A percentile compares a stretch with the other conserved stretches of the same genome.
These are phyloP conservation scores for Ormyrus rosae DNA, from an alignment of 2,888 invertebrate species.

Conservation along the genomic window DNA sequence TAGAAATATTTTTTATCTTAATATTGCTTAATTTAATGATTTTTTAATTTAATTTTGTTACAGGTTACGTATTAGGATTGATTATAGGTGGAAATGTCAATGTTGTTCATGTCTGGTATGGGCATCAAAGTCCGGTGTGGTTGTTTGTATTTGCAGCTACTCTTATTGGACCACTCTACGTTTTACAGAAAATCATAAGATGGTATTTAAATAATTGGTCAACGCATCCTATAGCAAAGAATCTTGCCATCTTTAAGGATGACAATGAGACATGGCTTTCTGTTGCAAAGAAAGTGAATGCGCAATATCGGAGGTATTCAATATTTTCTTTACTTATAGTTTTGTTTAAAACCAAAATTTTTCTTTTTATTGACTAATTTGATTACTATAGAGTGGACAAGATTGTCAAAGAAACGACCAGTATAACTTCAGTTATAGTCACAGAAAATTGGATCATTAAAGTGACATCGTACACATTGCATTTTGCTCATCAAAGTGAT, in stretches of 20 bases:
- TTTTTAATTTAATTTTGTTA: constrained; percentile 33
- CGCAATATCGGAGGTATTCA: constrained; percentile 83
- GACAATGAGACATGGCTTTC: constrained; percentile 82
- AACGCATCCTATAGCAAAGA: constrained; percentile 85
- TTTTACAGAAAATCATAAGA: constrained; percentile 77
- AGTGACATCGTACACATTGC: constrained; percentile 84
- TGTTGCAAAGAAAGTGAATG: constrained; percentile 84
- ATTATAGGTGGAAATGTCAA: constrained; percentile 73
- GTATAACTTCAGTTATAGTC: constrained; percentile 83
- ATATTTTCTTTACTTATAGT: neutral
- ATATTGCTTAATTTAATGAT: neutral
- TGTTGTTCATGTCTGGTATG: constrained; percentile 68
- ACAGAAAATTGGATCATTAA: constrained; percentile 94
- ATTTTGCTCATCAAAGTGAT: constrained; percentile 88
- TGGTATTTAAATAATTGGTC: constrained; percentile 85
- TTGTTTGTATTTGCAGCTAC: constrained; percentile 73
- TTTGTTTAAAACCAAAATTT: no score
- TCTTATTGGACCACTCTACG: constrained; percentile 78
- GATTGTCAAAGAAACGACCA: constrained; percentile 82
- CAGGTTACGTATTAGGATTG: constrained; percentile 80
- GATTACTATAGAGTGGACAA: constrained; percentile 82
- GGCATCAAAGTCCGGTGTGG: constrained; percentile 70
- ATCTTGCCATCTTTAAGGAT: constrained; percentile 82
- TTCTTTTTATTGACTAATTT: constrained; percentile 47
- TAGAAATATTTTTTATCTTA: constrained; percentile 14